These are phyloP conservation scores for Mamestra configurata DNA, from an alignment of 1,140 invertebrate species.

Conservation along the genomic window DNA sequence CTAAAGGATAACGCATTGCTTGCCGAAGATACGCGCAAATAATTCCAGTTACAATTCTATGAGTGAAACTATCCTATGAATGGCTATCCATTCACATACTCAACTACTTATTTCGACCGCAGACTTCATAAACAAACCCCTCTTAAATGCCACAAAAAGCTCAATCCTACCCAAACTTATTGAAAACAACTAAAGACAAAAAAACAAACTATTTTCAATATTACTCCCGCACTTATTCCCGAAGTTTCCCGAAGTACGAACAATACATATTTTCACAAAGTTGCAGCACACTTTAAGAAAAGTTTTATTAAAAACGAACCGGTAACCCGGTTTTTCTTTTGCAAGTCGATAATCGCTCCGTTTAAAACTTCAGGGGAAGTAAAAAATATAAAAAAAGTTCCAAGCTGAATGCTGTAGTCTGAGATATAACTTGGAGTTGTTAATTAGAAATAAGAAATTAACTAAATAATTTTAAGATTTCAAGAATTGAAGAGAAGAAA, in stretches of 20 bases:
- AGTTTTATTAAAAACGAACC: conserved; percentile 38
- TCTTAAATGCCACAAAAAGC: neutral
- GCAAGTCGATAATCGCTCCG: neutral
- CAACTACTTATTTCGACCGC: neutral
- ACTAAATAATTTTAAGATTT: neutral
- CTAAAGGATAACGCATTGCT: too few relatives aligned
- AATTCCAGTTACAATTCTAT: too few relatives aligned
- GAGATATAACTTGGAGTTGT: neutral
- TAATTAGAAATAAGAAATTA: neutral
- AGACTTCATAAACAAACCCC: neutral
- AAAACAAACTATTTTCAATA: conserved; percentile 40
- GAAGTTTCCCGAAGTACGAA: conserved; percentile 19
- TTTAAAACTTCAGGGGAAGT: neutral
- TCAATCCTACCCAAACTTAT: neutral
- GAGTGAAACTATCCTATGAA: too few relatives aligned
- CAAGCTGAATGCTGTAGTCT: neutral
- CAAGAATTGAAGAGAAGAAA: too few relatives aligned
- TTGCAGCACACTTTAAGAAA: conserved; percentile 5
- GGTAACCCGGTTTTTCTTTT: conserved; percentile 25
- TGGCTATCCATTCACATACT: too few relatives aligned
- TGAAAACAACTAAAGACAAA: neutral
- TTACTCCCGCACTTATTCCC: neutral
- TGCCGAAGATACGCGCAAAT: too few relatives aligned
- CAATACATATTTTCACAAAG: conserved; percentile 30
- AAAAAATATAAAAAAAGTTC: conserved; percentile 9